Percentiles rank a stretch among this genome's conserved stretches.
phyloP scores from a whole-genome alignment of 2,888 invertebrate genomes.

The Tenthredo scrophulariae region DNA sequence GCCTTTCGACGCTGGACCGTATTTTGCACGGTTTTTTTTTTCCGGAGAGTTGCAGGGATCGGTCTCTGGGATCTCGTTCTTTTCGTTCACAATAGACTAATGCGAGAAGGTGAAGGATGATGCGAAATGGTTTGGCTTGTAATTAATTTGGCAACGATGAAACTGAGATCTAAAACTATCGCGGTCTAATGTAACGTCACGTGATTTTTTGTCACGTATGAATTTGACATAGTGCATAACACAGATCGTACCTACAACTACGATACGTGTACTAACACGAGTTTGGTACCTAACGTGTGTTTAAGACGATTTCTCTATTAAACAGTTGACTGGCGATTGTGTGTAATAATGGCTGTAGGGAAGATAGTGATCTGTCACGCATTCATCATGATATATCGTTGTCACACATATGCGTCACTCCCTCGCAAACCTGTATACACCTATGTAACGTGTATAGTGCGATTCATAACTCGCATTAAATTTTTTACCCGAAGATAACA shows the following conservation, averaged over 20 bases:
- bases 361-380: constrained; percentile 62
- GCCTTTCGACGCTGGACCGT: no score
- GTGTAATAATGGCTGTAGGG: constrained; percentile 64
- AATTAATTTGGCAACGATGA: constrained; percentile 33
- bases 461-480: not conserved
- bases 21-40: no score
- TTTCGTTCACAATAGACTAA: no score
- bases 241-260: constrained; percentile 29
- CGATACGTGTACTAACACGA: not conserved
- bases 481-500: not conserved
- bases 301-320: constrained; percentile 66
- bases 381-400: constrained; percentile 62
- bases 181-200: not conserved
- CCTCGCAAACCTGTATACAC: constrained; percentile 40
- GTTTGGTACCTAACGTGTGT: constrained; percentile 51
- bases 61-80: no score
- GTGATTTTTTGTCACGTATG: constrained; percentile 26
- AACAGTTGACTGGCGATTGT: constrained; percentile 67
- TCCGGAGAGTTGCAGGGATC: no score
- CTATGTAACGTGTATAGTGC: not conserved
- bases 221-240: constrained; percentile 48
- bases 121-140: not conserved
- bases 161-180: constrained; percentile 33
- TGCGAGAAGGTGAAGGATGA: not conserved
- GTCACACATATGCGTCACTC: constrained; percentile 58